These are phyloP conservation scores for Florisuga fusca DNA, from an alignment of 2,797 vertebrate species.

Conservation along the genomic window DNA sequence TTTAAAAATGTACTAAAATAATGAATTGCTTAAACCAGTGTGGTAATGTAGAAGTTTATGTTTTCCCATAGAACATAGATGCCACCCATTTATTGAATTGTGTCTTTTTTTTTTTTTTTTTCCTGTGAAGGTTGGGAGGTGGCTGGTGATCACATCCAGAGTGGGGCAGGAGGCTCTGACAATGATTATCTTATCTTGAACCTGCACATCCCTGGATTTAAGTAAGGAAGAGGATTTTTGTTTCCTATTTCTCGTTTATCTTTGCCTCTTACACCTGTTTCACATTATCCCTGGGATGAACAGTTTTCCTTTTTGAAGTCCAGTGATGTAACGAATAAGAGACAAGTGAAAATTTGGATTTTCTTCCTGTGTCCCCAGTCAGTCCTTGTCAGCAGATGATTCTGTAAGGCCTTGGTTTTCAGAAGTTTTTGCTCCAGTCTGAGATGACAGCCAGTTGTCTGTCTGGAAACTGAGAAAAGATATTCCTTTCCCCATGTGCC, in stretches of 20 bases:
- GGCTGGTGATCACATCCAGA: conserved; percentile 92
- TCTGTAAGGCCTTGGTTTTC: background rate
- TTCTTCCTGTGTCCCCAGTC: background rate
- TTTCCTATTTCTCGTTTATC: background rate
- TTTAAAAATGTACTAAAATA: background rate
- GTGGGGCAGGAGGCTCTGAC: conserved; percentile 92
- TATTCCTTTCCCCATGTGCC: background rate
- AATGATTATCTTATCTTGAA: conserved; percentile 98
- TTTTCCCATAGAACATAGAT: background rate
- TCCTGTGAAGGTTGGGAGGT: conserved; percentile 91
- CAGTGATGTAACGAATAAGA: background rate
- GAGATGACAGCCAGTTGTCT: background rate
- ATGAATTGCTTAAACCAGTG: background rate
- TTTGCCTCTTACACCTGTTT: background rate
- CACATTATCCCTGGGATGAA: background rate
- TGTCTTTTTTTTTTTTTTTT: background rate
- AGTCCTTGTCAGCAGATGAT: background rate
- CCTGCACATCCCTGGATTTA: conserved; percentile 93
- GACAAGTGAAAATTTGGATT: background rate
- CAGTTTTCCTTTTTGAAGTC: background rate
- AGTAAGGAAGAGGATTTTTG: conserved; percentile 81
- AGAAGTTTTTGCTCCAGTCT: background rate
- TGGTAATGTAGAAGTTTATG: background rate
- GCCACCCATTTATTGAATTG: background rate
- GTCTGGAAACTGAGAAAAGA: background rate